phyloP scores from a whole-genome alignment of 2,888 invertebrate species.

The Dione juno region DNA sequence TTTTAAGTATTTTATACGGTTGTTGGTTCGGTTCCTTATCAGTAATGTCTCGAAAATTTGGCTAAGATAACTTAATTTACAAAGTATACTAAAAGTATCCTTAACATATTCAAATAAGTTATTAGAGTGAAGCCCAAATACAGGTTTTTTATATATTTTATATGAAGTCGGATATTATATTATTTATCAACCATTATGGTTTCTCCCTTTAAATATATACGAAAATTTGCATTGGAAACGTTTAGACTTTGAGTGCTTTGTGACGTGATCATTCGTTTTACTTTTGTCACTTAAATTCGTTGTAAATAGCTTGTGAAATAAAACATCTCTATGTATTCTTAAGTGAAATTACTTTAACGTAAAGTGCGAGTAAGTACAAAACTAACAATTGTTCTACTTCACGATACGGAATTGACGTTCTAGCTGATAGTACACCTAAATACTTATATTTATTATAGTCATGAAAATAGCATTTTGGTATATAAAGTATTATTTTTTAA shows the following conservation, averaged over 20 bases:
- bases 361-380: slow-evolving; percentile 43
- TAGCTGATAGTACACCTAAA: no score
- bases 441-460: no score
- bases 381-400: slow-evolving; percentile 43
- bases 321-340: slow-evolving; percentile 41
- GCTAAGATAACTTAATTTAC: no score
- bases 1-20: neutral
- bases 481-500: no score
- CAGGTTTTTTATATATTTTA: no score
- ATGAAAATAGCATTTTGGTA: no score
- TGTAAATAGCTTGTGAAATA: slow-evolving; percentile 40
- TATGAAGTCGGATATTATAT: no score
- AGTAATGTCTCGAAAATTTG: no score
- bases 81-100: no score
- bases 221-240: slow-evolving; percentile 50
- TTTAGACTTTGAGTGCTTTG: slow-evolving; percentile 42
- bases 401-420: slow-evolving; percentile 36
- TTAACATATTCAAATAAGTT: no score
- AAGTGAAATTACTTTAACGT: slow-evolving; percentile 45
- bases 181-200: no score
- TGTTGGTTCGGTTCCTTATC: neutral
- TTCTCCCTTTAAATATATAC: slow-evolving; percentile 47
- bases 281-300: slow-evolving; percentile 40
- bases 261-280: slow-evolving; percentile 43
- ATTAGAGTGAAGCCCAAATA: no score